Percentiles rank a stretch among this genome's conserved stretches.
Conservation (phyloP, 2,113 vertebrate genomes). For the Bothrops jararaca region DNA sequence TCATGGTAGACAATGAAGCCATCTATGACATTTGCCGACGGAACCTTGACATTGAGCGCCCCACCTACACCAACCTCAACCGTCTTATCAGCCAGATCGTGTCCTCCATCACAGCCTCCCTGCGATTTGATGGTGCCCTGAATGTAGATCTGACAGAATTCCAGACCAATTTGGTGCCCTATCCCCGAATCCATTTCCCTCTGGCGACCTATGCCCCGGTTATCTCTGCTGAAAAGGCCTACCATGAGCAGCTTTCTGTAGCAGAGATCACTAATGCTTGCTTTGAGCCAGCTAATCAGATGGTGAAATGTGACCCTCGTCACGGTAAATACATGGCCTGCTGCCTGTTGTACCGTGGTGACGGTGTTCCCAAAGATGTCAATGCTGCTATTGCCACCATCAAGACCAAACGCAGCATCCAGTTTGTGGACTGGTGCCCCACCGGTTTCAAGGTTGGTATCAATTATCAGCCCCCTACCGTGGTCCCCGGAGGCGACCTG, state of each 20-base stretch:
- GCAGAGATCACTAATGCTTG: constrained; percentile 79
- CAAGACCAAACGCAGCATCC: constrained; percentile 79
- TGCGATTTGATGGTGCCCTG: constrained; percentile 71
- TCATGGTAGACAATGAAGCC: constrained; percentile 82
- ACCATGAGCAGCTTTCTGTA: constrained; percentile 75
- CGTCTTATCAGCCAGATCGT: constrained; percentile 71
- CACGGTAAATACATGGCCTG: constrained; percentile 88
- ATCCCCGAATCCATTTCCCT: constrained; percentile 79
- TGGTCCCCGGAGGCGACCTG: constrained; percentile 78
- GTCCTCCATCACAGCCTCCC: constrained; percentile 69
- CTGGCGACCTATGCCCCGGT: constrained; percentile 77
- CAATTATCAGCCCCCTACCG: constrained; percentile 78
- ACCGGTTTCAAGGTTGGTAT: constrained; percentile 78
- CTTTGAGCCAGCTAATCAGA: constrained; percentile 83
- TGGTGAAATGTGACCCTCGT: constrained; percentile 85
- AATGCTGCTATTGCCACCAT: constrained; percentile 82
- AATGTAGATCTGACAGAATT: constrained; percentile 73
- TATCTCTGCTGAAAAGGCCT: constrained; percentile 75
- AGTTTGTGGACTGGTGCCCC: constrained; percentile 82
- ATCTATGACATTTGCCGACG: constrained; percentile 74
- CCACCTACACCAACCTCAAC: constrained; percentile 72
- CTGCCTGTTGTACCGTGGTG: constrained; percentile 79
- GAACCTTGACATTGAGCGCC: constrained; percentile 63
- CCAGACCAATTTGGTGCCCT: constrained; percentile 80
- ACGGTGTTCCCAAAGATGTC: constrained; percentile 83